phyloP scores from a whole-genome alignment of 2,888 invertebrate genomes.

The Argynnis bischoffii region DNA sequence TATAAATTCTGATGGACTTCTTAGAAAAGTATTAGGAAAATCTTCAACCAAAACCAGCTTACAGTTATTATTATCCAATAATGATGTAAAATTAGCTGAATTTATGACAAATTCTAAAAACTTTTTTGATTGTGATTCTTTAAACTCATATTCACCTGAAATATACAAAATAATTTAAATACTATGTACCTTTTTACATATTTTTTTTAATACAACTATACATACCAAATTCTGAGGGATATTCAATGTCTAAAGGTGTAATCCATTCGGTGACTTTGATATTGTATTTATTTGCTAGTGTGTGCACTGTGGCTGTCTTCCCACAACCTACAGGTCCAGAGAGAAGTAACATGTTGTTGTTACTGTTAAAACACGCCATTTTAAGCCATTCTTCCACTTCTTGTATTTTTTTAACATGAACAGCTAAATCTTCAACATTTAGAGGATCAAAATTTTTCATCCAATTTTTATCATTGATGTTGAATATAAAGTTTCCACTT shows the following conservation, averaged over 20 bases:
- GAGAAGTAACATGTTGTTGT: conserved; percentile 84
- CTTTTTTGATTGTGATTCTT: conserved; percentile 84
- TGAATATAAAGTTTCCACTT: conserved; percentile 17
- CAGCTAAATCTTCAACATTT: conserved; percentile 84
- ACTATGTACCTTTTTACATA: not conserved
- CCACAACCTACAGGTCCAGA: conserved; percentile 93
- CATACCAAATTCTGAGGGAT: conserved; percentile 78
- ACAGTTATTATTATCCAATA: conserved; percentile 77
- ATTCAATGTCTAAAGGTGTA: conserved; percentile 88
- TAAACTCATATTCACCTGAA: conserved; percentile 73
- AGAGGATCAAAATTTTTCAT: conserved; percentile 83
- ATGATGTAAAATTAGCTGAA: conserved; percentile 88
- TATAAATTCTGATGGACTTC: conserved; percentile 85
- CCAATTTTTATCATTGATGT: conserved; percentile 72
- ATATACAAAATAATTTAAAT: conserved; percentile 6
- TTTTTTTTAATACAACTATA: not conserved
- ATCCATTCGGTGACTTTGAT: conserved; percentile 90
- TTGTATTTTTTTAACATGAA: conserved; percentile 88
- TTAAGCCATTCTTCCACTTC: conserved; percentile 88
- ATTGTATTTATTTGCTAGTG: conserved; percentile 84
- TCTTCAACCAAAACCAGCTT: conserved; percentile 89
- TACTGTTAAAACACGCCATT: conserved; percentile 53
- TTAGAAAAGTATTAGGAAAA: conserved; percentile 89
- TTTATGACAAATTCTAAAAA: conserved; percentile 90
- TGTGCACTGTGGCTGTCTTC: conserved; percentile 88